Evolutionary conservation across 1,140 invertebrate genomes (phyloP).

Genomic region (Parasteatoda tepidariorum): DNA sequence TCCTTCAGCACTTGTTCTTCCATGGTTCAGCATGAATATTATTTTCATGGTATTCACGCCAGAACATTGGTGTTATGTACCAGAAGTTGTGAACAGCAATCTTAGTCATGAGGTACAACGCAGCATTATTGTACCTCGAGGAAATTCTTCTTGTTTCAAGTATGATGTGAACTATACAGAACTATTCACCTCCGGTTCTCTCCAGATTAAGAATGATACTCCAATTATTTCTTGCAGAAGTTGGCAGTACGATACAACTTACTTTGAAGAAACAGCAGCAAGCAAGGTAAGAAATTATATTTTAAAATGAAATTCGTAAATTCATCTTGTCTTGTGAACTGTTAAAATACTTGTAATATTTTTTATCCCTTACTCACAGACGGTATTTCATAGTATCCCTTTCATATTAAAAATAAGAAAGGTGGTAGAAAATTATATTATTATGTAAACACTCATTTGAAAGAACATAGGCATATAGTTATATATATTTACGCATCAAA

Average conservation of each 20-base stretch:
- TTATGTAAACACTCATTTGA: no score
- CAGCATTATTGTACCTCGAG: constrained; percentile 5
- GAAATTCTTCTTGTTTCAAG: constrained; percentile 60
- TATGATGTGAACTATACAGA: constrained; percentile 65
- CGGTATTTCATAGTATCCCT: no score
- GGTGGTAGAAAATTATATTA: no score
- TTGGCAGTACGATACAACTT: constrained; percentile 68
- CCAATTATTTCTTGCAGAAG: constrained; percentile 64
- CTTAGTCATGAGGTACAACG: constrained; percentile 52
- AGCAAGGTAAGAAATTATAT: constrained; percentile 66
- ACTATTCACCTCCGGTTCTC: not conserved
- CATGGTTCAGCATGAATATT: constrained; percentile 54
- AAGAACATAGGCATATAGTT: no score
- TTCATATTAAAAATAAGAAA: no score
- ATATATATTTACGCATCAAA: no score
- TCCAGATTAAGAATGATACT: not conserved
- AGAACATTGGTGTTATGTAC: constrained; percentile 63
- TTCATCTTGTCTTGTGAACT: no score
- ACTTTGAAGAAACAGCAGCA: constrained; percentile 68
- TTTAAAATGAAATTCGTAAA: no score
- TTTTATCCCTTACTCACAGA: no score
- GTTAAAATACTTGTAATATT: no score
- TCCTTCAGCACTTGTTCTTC: constrained; percentile 33
- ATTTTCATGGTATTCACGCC: constrained; percentile 54
- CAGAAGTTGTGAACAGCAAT: constrained; percentile 59